Percentiles rank a stretch among this genome's conserved stretches.
Evolutionary conservation across 2,113 vertebrate genomes (phyloP).

Genomic region (Accipiter cooperii): DNA sequence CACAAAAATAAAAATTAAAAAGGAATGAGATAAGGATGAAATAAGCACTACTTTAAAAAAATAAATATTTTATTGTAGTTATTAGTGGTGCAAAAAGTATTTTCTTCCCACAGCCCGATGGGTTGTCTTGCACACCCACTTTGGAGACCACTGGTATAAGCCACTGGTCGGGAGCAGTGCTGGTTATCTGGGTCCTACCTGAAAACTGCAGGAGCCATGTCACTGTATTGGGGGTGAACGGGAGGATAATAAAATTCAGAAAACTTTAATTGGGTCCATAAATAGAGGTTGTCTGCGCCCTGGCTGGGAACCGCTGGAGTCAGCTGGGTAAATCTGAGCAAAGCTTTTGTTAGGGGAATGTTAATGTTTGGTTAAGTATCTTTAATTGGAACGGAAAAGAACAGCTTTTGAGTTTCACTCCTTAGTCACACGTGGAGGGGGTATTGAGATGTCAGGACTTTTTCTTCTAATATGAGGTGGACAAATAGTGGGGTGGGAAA

Average conservation of each 20-base stretch:
- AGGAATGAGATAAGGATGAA: background rate
- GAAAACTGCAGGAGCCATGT: background rate
- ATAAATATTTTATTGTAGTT: background rate
- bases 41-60: background rate
- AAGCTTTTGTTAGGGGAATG: background rate
- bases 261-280: background rate
- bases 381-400: background rate
- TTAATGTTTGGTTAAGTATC: background rate
- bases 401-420: background rate
- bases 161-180: background rate
- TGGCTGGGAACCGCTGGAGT: fast-evolving
- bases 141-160: background rate
- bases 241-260: background rate
- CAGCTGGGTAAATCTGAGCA: background rate
- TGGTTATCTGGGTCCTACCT: background rate
- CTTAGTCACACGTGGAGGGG: background rate
- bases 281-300: background rate
- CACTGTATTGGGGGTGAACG: background rate
- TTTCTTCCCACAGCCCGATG: fast-evolving
- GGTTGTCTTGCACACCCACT: background rate
- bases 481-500: background rate
- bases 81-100: background rate
- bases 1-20: background rate
- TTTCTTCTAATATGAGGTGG: background rate
- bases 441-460: background rate